A percentile compares a stretch with the other conserved stretches of the same genome.
Evolutionary conservation across 1,140 invertebrate genomes (phyloP).

Genomic region (Leucophenga varia): DNA sequence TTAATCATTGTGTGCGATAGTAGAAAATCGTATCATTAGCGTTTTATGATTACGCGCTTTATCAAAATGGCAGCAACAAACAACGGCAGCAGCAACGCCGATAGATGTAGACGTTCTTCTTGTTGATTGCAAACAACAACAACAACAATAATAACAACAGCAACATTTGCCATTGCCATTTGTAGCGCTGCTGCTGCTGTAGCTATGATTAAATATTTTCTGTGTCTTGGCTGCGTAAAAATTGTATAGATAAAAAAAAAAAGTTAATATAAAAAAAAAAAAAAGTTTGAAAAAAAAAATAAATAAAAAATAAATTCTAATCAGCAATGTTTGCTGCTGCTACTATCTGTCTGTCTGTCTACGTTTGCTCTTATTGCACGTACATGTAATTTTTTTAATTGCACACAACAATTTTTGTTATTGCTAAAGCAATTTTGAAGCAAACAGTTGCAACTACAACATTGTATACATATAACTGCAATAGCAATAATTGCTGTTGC

Average conservation of each 20-base stretch:
- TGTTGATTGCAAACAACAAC: constrained; percentile 5
- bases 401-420: constrained; percentile 34
- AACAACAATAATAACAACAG: constrained; percentile 28
- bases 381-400: constrained; percentile 50
- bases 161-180: constrained; percentile 23
- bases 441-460: not conserved
- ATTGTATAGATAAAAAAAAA: no score
- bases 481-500: constrained; percentile 6
- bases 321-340: constrained; percentile 21
- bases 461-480: not conserved
- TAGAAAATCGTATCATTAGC: constrained; percentile 49
- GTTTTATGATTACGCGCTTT: constrained; percentile 49
- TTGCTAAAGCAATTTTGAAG: constrained; percentile 20
- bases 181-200: constrained; percentile 7
- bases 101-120: no score
- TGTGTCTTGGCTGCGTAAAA: no score
- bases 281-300: no score
- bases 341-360: no score
- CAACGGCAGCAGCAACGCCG: constrained; percentile 5
- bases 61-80: constrained; percentile 35
- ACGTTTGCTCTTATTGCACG: constrained; percentile 29
- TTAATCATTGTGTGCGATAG: constrained; percentile 45
- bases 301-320: no score
- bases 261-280: no score
- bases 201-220: no score